Base-by-base conservation (phyloP, 2,888 invertebrate species). In the Agonopterix heracliana region DNA sequence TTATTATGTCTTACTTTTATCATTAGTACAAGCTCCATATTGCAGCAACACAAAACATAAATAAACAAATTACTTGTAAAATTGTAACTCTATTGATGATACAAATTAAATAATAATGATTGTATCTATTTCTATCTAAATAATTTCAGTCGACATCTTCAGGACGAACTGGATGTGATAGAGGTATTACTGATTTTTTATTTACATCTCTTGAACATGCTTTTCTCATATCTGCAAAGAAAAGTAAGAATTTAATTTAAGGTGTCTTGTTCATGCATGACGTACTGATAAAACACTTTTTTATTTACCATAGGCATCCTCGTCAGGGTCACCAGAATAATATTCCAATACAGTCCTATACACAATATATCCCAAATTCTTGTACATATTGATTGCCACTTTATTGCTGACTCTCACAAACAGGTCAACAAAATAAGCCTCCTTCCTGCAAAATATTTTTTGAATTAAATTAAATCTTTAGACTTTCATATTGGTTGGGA, bases 321-420 rank as follows among this genome's bases (percentile, higher is more conserved):
- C 99, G 82, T 99, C 98, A 14, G 96, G 95, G 81, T 98, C 97
- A 12, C 98, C 98, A 10, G 98, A 98, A 79, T 99, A 99, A 89
- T 99, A 99, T 78, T 98, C 98, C 61, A 99, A 85, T 44, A 99
- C 98, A 42, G 96, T 96, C 51, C 99, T 90, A 78, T 99, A 99
- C 0, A 99, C 96, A 61, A 96, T 97, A 73, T 99, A 99, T 14
- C 98, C 99, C 51, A 99, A 89, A 77, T 95, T 95, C 66, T 94
- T 94, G 77, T 99, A 99, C 98, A 99, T 98, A 67, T 96, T 96
- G 49, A 98, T 98, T 1, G 99, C 99, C 43, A 98, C 96, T 78
- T 95, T 94, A 79, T 99, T 99, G 70, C 98, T 98, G 9, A 98
- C 97, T 65, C 99, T 91, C 3, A 99, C 99, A 91, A 99, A 99